These are phyloP conservation scores for Trachelipus rathkii DNA, from an alignment of 1,140 invertebrate species.

Conservation along the genomic window DNA sequence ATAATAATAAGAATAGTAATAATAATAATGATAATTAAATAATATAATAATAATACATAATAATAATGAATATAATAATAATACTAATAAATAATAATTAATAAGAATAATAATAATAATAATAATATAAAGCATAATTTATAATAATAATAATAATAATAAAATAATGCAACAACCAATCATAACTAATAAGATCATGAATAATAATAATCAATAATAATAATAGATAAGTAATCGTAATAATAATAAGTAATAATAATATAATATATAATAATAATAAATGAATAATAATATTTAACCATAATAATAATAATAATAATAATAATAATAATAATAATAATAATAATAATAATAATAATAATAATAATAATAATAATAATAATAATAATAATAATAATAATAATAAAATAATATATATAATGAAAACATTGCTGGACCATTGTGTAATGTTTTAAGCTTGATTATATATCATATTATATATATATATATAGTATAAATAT, in stretches of 20 bases:
- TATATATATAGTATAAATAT: no score
- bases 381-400: slow-evolving; percentile 10
- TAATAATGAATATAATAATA: background rate
- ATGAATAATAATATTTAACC: no score
- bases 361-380: slow-evolving; percentile 2
- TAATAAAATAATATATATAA: no score
- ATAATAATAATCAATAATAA: no score
- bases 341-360: slow-evolving; percentile 9
- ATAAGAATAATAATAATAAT: background rate
- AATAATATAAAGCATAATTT: no score
- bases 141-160: slow-evolving; percentile 9
- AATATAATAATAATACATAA: slow-evolving; percentile 18
- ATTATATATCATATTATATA: no score
- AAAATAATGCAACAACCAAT: no score
- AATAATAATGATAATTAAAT: no score
- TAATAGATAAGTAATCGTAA: no score
- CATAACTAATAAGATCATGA: no score
- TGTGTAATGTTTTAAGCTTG: no score
- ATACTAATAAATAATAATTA: slow-evolving; percentile 7
- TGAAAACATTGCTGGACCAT: no score
- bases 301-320: slow-evolving; percentile 18
- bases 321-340: slow-evolving; percentile 10
- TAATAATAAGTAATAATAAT: background rate
- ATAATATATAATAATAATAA: background rate
- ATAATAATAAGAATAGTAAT: background rate